phyloP scores from a whole-genome alignment of 2,113 vertebrate species.

The Mormyrus lacerda region DNA sequence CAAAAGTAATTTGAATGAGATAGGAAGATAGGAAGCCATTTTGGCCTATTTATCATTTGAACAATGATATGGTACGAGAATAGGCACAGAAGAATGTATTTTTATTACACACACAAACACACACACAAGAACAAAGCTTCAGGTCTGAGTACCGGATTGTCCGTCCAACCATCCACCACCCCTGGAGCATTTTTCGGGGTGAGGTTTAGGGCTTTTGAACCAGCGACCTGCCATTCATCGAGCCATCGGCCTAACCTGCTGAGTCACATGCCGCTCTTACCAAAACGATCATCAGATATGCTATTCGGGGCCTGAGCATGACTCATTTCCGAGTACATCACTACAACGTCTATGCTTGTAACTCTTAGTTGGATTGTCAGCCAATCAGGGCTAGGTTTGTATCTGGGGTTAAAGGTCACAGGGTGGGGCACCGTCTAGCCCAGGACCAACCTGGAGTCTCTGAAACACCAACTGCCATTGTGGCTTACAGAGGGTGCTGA shows the following conservation, averaged over 20 bases:
- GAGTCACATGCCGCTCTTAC: background rate
- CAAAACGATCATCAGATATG: background rate
- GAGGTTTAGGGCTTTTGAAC: background rate
- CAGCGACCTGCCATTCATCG: background rate
- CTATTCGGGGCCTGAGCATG: background rate
- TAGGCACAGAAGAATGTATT: background rate
- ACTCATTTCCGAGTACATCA: background rate
- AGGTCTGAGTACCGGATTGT: background rate
- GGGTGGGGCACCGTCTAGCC: background rate
- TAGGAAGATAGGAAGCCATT: background rate
- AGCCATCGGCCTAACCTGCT: background rate
- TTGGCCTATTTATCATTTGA: background rate
- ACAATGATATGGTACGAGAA: background rate
- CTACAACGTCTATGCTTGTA: background rate
- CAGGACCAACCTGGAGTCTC: background rate
- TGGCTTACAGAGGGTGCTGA: background rate
- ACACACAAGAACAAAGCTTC: background rate
- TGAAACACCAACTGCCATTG: background rate
- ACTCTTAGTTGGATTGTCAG: background rate
- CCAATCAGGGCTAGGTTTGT: background rate
- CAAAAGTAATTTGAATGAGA: background rate
- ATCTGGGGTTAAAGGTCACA: background rate
- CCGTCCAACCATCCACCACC: background rate
- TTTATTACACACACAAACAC: no score
- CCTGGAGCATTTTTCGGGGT: background rate